Conservation (phyloP, 2,888 invertebrate species). For the Drosophila monieri region DNA sequence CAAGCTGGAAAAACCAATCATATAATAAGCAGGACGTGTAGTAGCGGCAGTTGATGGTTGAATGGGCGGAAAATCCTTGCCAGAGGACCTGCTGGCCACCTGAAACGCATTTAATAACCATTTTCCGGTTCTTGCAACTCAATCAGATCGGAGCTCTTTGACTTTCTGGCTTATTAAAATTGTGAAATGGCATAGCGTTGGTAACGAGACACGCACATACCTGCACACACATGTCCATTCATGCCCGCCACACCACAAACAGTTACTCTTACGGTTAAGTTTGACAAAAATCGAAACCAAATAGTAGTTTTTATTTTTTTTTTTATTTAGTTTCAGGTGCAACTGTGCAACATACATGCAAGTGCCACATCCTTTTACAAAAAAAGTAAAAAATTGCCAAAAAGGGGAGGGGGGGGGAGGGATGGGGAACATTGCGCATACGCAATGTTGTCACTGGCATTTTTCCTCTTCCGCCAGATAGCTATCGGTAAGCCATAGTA, state of each 20-base stretch:
- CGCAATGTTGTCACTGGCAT: conserved; percentile 41
- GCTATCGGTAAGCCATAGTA: conserved; percentile 21
- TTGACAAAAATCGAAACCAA: background rate
- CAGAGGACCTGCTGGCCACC: background rate
- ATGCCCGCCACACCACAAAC: background rate
- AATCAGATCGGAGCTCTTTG: conserved; percentile 2
- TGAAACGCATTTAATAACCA: background rate
- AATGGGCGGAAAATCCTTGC: background rate
- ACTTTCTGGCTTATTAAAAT: background rate
- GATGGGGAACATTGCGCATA: too few species aligned
- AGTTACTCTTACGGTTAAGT: conserved; percentile 9
- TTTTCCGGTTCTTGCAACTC: conserved; percentile 4
- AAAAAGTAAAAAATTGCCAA: too few species aligned
- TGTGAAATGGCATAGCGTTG: background rate
- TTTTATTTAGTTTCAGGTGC: background rate
- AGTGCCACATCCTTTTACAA: conserved; percentile 12
- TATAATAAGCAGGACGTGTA: background rate
- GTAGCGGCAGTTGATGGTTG: background rate
- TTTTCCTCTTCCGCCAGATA: conserved; percentile 15
- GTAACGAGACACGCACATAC: background rate
- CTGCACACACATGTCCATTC: conserved; percentile 1
- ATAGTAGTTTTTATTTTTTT: too few species aligned
- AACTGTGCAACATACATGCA: too few species aligned
- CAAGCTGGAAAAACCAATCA: too few species aligned
- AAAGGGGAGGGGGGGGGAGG: too few species aligned